Percentiles rank a stretch among this genome's conserved stretches.
These are phyloP conservation scores for Taeniopygia guttata DNA, from an alignment of 2,797 vertebrate species.

Conservation along the genomic window DNA sequence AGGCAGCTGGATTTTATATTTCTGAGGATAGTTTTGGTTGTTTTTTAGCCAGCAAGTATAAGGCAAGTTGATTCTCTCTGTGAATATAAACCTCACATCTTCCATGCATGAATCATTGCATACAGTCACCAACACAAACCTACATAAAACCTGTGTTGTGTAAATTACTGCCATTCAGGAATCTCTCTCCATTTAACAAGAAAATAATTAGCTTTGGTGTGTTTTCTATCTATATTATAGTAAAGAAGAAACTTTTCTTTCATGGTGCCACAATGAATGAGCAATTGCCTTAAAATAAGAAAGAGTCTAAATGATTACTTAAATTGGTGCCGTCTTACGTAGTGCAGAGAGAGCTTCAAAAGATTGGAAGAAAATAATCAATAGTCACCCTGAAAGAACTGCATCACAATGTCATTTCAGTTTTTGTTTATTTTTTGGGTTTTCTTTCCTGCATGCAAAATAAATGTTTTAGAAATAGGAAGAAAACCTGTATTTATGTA, in stretches of 20 bases:
- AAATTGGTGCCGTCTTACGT: rapidly evolving
- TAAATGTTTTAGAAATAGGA: background rate
- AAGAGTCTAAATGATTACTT: background rate
- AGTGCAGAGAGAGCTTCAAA: background rate
- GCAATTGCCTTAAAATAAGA: background rate
- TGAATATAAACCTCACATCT: background rate
- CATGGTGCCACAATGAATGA: background rate
- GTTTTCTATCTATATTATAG: background rate
- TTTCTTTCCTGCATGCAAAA: background rate
- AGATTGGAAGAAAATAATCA: background rate
- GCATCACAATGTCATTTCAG: background rate
- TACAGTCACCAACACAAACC: background rate
- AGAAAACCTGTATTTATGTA: background rate
- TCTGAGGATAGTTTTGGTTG: background rate
- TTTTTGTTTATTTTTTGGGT: no score
- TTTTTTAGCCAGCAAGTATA: background rate
- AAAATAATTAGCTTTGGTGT: background rate
- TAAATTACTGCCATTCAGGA: background rate
- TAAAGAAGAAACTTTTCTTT: background rate
- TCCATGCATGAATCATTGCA: background rate
- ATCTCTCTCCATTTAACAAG: background rate
- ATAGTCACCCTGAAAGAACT: background rate
- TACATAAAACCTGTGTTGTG: rapidly evolving
- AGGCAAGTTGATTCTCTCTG: background rate
- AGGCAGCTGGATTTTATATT: background rate